These are phyloP conservation scores for Buathra laborator DNA, from an alignment of 2,888 invertebrate species.

Conservation along the genomic window DNA sequence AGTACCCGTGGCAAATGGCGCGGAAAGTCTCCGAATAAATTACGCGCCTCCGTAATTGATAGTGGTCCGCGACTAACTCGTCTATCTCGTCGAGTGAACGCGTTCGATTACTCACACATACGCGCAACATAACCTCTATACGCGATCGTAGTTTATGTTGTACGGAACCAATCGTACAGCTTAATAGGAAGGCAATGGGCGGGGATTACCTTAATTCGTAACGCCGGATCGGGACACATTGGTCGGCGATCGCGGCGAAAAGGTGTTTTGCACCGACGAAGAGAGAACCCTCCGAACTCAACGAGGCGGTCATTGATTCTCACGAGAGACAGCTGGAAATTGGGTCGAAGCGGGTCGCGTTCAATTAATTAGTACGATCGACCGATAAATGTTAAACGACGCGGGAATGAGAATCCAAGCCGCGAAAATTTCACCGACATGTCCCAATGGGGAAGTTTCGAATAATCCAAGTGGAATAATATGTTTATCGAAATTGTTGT, in stretches of 20 bases:
- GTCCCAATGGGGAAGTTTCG: neutral
- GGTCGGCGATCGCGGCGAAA: neutral
- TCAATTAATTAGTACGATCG: slow-evolving; percentile 65
- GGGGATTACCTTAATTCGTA: slow-evolving; percentile 36
- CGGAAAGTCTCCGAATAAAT: slow-evolving; percentile 55
- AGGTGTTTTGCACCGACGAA: slow-evolving; percentile 2
- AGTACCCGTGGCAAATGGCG: slow-evolving; percentile 37
- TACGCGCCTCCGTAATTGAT: slow-evolving; percentile 47
- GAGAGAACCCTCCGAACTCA: neutral
- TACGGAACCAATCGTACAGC: neutral
- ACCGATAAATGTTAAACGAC: slow-evolving; percentile 54
- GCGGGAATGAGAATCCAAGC: slow-evolving; percentile 2
- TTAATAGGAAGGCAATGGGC: neutral
- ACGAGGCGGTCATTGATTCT: slow-evolving; percentile 57
- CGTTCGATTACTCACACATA: neutral
- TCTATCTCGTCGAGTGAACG: neutral
- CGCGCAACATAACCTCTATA: neutral
- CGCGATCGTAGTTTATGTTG: neutral
- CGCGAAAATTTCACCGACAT: neutral
- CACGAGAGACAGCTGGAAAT: slow-evolving; percentile 57
- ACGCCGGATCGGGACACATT: neutral
- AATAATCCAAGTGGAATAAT: neutral
- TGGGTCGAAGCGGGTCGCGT: slow-evolving; percentile 60
- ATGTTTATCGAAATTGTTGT: neutral
- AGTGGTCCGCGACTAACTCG: slow-evolving; percentile 19